Evolutionary conservation across 2,888 invertebrate genomes (phyloP).

Genomic region (Leptogaster cylindrica): DNA sequence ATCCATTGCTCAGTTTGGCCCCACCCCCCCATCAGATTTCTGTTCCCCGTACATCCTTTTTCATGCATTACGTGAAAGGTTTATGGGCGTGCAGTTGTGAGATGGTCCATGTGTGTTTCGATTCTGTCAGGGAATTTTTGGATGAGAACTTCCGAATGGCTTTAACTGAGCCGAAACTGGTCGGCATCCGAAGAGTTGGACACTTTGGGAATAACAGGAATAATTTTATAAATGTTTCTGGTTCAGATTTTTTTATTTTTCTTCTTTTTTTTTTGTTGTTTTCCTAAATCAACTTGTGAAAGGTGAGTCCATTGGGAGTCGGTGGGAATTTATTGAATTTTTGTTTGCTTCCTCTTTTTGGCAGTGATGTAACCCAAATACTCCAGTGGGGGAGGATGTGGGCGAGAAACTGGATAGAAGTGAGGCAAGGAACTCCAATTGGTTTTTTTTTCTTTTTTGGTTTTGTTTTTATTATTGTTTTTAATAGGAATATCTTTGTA

Average conservation of each 20-base stretch:
- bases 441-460: too few relatives aligned
- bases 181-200: background rate
- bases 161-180: background rate
- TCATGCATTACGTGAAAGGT: conserved; percentile 35
- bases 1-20: too few relatives aligned
- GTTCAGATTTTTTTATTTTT: conserved; percentile 27
- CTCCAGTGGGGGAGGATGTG: background rate
- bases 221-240: conserved; percentile 37
- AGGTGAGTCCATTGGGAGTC: conserved; percentile 32
- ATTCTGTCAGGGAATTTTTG: conserved; percentile 35
- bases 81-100: conserved; percentile 37
- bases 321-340: conserved; percentile 33
- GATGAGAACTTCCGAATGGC: conserved; percentile 10
- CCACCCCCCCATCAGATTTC: background rate
- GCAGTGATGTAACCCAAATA: background rate
- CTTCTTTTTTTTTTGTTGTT: too few relatives aligned
- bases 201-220: conserved; percentile 18
- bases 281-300: conserved; percentile 26
- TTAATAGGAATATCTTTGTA: too few relatives aligned
- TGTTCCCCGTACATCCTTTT: conserved; percentile 8
- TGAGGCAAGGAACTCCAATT: too few relatives aligned
- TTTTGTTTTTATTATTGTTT: too few relatives aligned
- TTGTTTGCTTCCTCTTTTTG: conserved; percentile 19
- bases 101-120: conserved; percentile 21
- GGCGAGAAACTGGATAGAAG: too few relatives aligned